phyloP scores from a whole-genome alignment of 2,113 vertebrate species.

The Motacilla alba region DNA sequence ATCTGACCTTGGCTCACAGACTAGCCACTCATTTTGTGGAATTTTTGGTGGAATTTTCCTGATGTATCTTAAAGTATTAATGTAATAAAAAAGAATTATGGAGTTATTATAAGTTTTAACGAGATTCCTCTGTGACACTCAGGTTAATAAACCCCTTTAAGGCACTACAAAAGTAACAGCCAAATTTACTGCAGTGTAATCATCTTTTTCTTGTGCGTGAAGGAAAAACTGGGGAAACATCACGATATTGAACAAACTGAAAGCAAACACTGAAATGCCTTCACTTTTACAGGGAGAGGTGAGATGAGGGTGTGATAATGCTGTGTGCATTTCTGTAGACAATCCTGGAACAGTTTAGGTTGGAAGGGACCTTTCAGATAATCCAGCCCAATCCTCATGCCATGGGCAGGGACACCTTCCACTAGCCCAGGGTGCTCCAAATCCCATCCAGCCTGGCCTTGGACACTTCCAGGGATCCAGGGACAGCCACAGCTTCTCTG shows the following conservation, averaged over 20 bases:
- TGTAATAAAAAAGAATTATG: background rate
- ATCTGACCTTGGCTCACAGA: background rate
- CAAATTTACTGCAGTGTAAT: background rate
- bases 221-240: background rate
- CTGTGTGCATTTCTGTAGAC: background rate
- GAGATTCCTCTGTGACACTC: background rate
- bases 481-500: background rate
- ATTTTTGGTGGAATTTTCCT: background rate
- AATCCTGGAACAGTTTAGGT: background rate
- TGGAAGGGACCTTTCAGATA: background rate
- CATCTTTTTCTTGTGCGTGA: background rate
- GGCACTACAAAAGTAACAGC: background rate
- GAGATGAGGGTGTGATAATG: background rate
- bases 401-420: background rate
- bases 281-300: background rate
- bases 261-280: background rate
- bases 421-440: rapidly evolving
- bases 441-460: rapidly evolving
- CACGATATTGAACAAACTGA: background rate
- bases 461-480: background rate
- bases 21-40: background rate
- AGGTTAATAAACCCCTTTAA: background rate
- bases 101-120: background rate
- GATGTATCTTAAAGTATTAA: background rate
- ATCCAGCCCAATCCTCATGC: background rate